A percentile compares a stretch with the other conserved stretches of the same genome.
phyloP scores from a whole-genome alignment of 2,888 invertebrate genomes.

The Lasioglossum figueresi region DNA sequence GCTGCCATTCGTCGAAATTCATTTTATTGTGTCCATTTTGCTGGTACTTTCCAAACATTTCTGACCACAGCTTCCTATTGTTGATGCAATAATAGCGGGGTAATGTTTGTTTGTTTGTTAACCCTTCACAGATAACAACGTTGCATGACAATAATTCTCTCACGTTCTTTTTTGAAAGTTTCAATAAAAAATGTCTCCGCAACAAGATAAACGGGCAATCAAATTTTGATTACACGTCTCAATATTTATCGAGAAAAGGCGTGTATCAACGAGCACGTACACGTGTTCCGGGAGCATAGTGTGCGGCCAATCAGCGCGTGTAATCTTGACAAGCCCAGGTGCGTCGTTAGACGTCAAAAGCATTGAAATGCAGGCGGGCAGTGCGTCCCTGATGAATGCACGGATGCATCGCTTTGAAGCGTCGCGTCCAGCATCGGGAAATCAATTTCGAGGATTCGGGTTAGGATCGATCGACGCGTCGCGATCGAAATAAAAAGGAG shows the following conservation, averaged over 20 bases:
- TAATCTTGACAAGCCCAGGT: neutral
- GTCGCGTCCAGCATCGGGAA: constrained; percentile 14
- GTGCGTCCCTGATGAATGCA: neutral
- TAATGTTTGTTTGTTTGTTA: too few species aligned
- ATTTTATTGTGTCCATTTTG: too few species aligned
- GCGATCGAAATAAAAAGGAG: neutral
- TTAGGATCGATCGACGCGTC: neutral
- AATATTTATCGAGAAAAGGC: neutral
- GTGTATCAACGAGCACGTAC: neutral
- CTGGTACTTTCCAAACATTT: too few species aligned
- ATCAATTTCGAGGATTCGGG: constrained; percentile 21
- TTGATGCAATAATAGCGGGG: too few species aligned
- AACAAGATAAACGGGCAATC: neutral
- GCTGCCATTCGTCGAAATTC: too few species aligned
- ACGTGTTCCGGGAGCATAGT: too few species aligned
- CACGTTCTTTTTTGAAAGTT: too few species aligned
- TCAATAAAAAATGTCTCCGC: too few species aligned
- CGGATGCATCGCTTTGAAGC: neutral
- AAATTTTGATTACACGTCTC: neutral
- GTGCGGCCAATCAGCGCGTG: neutral
- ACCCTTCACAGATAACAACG: too few species aligned
- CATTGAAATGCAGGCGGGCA: constrained; percentile 8
- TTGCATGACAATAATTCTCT: too few species aligned
- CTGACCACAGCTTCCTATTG: too few species aligned
- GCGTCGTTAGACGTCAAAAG: neutral